These are phyloP conservation scores for Nematostella vectensis DNA, from an alignment of 92 coral and sea anemone species.

Conservation along the genomic window DNA sequence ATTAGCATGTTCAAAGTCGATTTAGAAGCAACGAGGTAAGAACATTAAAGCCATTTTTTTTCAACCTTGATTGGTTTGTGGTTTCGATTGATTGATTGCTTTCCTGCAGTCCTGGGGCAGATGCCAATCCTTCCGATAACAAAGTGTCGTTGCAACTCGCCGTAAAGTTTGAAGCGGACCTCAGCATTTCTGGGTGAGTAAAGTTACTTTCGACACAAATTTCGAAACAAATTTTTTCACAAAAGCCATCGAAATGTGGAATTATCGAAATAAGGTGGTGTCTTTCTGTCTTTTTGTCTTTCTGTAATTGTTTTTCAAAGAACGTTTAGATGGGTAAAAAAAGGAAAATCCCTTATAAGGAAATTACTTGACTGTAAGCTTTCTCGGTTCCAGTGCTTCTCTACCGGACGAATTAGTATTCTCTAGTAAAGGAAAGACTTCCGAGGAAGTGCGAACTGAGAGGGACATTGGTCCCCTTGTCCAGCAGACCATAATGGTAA, in stretches of 20 bases:
- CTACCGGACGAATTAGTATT: constrained; percentile 63
- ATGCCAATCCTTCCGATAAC: constrained; percentile 45
- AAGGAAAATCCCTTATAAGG: too few relatives aligned
- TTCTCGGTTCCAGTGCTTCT: constrained; percentile 29
- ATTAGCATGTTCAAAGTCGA: constrained; percentile 39
- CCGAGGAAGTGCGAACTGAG: constrained; percentile 12
- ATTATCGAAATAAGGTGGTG: too few relatives aligned
- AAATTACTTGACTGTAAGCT: too few relatives aligned
- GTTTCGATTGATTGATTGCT: not conserved
- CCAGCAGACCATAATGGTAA: constrained; percentile 44
- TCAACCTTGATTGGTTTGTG: too few relatives aligned
- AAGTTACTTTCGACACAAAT: too few relatives aligned
- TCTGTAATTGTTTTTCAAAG: too few relatives aligned
- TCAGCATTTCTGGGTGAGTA: constrained; percentile 63
- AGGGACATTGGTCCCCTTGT: constrained; percentile 60
- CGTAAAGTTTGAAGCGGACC: constrained; percentile 72
- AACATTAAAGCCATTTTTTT: too few relatives aligned
- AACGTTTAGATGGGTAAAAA: too few relatives aligned
- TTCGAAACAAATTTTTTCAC: too few relatives aligned
- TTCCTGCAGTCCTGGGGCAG: constrained; percentile 36
- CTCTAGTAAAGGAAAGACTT: constrained; percentile 22
- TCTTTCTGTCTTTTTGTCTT: too few relatives aligned
- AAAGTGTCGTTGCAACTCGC: constrained; percentile 22
- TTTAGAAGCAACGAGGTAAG: constrained; percentile 63
- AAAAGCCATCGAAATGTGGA: too few relatives aligned